phyloP scores from a whole-genome alignment of 2,113 vertebrate genomes.

The Brachyhypopomus gauderio region DNA sequence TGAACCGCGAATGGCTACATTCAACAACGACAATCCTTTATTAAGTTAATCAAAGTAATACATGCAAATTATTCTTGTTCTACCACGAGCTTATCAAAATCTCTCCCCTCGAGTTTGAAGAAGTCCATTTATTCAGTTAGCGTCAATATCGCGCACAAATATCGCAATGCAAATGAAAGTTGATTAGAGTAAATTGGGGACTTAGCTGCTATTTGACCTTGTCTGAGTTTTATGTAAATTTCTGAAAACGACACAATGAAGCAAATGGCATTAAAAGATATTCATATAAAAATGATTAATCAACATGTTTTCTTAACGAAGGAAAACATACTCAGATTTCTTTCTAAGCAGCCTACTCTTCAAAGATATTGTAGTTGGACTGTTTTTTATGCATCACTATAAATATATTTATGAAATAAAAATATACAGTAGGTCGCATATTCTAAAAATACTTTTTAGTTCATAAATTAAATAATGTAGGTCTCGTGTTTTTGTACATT shows the following conservation, averaged over 20 bases:
- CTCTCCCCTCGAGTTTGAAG: conserved; percentile 97
- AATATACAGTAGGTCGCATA: not conserved
- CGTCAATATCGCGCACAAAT: conserved; percentile 99
- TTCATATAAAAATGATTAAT: conserved; percentile 52
- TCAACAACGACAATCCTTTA: conserved; percentile 95
- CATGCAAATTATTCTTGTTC: conserved; percentile 99
- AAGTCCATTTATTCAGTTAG: conserved; percentile 99
- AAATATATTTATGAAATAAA: not conserved
- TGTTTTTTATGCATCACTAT: not conserved
- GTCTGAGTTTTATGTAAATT: conserved; percentile 99
- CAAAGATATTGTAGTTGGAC: not conserved
- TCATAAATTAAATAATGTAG: not conserved
- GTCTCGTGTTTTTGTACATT: no score
- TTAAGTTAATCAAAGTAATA: conserved; percentile 99
- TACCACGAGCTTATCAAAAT: conserved; percentile 98
- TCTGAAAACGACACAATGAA: conserved; percentile 70
- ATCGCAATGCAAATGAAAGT: conserved; percentile 99
- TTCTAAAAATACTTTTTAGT: not conserved
- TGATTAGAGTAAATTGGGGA: conserved; percentile 99
- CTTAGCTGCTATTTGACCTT: conserved; percentile 99
- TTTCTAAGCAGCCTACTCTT: not conserved
- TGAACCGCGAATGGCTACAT: conserved; percentile 87
- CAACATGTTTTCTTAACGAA: conserved; percentile 38
- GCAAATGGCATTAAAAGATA: conserved; percentile 69
- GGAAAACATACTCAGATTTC: conserved; percentile 21